Evolutionary conservation across 1,140 invertebrate species (phyloP).

Genomic region (Lasioglossum baleicum): DNA sequence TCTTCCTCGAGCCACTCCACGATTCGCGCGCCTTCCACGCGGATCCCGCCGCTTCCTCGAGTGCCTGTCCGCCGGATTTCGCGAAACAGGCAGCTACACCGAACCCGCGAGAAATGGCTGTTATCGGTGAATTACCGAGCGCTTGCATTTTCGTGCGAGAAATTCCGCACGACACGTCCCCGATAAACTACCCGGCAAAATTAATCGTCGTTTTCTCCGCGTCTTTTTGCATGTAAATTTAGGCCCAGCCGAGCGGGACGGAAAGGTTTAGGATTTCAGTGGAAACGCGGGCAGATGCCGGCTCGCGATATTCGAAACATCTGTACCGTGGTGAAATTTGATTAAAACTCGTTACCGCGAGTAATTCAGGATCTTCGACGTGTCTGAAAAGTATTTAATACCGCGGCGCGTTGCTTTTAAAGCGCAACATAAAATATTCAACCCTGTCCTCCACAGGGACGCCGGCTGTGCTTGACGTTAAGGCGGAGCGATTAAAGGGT

Average conservation of each 20-base stretch:
- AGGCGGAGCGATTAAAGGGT: slow-evolving; percentile 54
- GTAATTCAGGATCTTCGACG: slow-evolving; percentile 3
- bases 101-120: neutral
- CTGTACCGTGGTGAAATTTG: neutral
- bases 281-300: too few species aligned
- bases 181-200: too few species aligned
- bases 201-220: too few species aligned
- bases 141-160: too few species aligned
- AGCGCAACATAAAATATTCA: slow-evolving; percentile 62
- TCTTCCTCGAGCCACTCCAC: neutral
- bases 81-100: neutral
- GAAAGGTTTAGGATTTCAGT: too few species aligned
- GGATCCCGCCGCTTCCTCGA: too few species aligned
- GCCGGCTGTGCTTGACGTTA: slow-evolving; percentile 57
- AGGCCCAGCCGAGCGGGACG: too few species aligned
- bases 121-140: slow-evolving; percentile 1
- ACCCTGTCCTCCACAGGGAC: slow-evolving; percentile 54
- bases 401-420: slow-evolving; percentile 47
- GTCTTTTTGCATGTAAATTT: too few species aligned
- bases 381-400: slow-evolving; percentile 49
- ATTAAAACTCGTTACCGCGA: neutral
- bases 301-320: too few species aligned
- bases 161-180: too few species aligned
- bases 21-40: too few species aligned
- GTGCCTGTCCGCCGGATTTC: slow-evolving; percentile 18